Percentiles rank a stretch among this genome's conserved stretches.
Conservation (phyloP, 2,797 vertebrate species). For the Scarus forsteni region DNA sequence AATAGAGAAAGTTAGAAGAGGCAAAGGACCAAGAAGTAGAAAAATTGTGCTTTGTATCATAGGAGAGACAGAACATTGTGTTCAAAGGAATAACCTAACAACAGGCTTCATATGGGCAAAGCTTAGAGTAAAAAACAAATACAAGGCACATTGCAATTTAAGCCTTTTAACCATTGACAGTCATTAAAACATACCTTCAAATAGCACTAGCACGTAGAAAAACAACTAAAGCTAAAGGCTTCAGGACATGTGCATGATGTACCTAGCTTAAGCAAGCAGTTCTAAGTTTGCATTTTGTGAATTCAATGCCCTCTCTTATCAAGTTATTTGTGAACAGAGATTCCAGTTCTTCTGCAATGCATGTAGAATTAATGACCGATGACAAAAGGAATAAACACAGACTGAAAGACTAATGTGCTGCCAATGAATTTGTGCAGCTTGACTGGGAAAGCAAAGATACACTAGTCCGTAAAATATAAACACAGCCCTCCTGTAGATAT, state of each 20-base stretch:
- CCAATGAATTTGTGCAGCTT: background rate
- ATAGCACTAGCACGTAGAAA: conserved; percentile 4
- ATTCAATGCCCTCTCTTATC: background rate
- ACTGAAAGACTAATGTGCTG: background rate
- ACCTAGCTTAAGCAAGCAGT: conserved; percentile 4
- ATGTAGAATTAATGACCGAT: conserved; percentile 1
- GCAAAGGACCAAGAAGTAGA: background rate
- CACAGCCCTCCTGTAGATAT: no score
- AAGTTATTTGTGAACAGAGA: background rate
- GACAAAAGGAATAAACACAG: conserved; percentile 11
- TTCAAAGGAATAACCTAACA: conserved; percentile 4
- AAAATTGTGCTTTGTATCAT: conserved; percentile 2
- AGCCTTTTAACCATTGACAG: background rate
- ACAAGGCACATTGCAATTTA: no score
- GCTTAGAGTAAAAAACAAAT: background rate
- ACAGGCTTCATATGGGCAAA: conserved; percentile 13
- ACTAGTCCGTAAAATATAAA: no score
- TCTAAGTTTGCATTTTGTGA: conserved; percentile 2
- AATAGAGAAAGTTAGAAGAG: conserved; percentile 12
- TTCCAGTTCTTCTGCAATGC: background rate
- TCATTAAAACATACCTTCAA: conserved; percentile 4
- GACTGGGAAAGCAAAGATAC: background rate
- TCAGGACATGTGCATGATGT: conserved; percentile 20
- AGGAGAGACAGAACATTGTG: background rate
- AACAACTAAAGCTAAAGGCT: conserved; percentile 3